Conservation (phyloP, 2,888 invertebrate species). For the Dromius quadrimaculatus region DNA sequence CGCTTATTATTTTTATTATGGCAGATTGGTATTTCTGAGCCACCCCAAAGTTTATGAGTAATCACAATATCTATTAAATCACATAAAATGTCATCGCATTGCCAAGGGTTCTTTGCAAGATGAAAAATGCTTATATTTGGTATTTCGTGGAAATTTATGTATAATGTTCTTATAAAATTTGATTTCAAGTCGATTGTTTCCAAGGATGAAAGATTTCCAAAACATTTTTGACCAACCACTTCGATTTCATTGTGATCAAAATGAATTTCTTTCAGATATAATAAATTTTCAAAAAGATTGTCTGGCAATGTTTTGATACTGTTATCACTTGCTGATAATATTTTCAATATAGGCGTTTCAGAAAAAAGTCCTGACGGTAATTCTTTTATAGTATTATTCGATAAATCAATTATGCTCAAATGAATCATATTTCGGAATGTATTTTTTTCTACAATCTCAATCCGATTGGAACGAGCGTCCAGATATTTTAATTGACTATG, state of each 20-base stretch:
- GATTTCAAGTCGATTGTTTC: neutral
- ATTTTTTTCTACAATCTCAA: neutral
- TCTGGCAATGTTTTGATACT: neutral
- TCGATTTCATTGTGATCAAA: neutral
- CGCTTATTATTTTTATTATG: neutral
- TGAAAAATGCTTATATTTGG: neutral
- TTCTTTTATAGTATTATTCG: neutral
- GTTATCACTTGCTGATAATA: neutral
- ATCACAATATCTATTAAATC: neutral
- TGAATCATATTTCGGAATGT: neutral
- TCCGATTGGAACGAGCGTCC: too few relatives aligned
- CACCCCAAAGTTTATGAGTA: neutral
- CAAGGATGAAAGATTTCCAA: neutral
- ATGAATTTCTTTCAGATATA: neutral
- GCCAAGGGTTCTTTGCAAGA: neutral
- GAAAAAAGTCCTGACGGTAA: neutral
- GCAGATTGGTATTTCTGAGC: neutral
- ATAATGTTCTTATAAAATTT: neutral
- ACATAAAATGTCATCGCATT: neutral
- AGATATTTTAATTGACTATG: too few relatives aligned
- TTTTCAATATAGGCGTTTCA: neutral
- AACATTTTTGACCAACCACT: neutral
- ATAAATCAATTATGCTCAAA: neutral
- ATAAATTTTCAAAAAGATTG: neutral
- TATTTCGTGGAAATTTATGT: neutral